Conservation (phyloP, 2,888 invertebrate species). For the Drosophila robusta region DNA sequence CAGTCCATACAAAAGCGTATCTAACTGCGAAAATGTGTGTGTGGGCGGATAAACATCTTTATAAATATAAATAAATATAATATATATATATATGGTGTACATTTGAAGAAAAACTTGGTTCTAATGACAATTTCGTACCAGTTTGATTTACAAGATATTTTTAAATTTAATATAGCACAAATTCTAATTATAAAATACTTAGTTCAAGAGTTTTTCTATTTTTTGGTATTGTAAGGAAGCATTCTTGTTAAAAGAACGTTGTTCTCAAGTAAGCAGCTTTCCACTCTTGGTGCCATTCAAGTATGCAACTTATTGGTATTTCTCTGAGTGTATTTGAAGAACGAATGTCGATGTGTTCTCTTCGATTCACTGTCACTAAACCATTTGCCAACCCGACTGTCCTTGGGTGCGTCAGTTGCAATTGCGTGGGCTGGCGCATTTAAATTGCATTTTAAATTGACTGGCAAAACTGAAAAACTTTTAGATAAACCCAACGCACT, state of each 20-base stretch:
- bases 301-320: not conserved
- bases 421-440: slow-evolving; percentile 46
- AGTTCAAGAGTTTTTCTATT: no score
- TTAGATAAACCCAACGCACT: not conserved
- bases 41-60: not conserved
- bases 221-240: no score
- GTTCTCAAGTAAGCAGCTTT: no score
- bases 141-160: no score
- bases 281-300: no score
- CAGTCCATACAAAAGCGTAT: slow-evolving; percentile 1
- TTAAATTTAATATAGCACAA: no score
- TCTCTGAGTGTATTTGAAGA: not conserved
- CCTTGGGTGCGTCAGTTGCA: slow-evolving; percentile 35
- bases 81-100: not conserved
- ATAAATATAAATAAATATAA: not conserved
- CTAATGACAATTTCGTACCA: no score
- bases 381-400: slow-evolving; percentile 3
- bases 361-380: slow-evolving; percentile 18
- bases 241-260: no score
- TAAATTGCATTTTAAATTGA: slow-evolving; percentile 73
- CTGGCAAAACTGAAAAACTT: slow-evolving; percentile 42
- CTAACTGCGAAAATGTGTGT: slow-evolving; percentile 1
- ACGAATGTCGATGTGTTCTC: not conserved
- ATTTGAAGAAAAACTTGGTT: not conserved
- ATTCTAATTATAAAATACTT: no score